phyloP scores from a whole-genome alignment of 2,113 vertebrate species.

The Daubentonia madagascariensis region DNA sequence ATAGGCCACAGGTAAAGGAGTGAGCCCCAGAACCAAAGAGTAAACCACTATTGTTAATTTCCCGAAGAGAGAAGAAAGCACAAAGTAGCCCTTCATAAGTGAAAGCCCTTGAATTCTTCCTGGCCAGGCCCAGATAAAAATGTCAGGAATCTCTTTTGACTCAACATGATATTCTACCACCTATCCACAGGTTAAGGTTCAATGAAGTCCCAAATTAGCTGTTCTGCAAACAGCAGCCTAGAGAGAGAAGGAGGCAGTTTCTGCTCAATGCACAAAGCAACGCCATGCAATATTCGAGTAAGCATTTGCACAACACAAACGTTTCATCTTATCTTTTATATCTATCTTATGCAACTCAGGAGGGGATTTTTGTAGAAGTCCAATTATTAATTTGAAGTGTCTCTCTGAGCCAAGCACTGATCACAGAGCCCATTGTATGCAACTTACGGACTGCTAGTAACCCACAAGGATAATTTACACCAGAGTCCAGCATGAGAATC shows the following conservation, averaged over 20 bases:
- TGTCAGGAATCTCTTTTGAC: neutral
- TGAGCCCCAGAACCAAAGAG: slow-evolving; percentile 71
- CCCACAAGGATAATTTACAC: neutral
- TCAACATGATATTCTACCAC: neutral
- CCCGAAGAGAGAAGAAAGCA: slow-evolving; percentile 70
- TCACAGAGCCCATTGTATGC: neutral
- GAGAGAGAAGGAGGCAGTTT: neutral
- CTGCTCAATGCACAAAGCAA: neutral
- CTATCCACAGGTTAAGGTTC: neutral
- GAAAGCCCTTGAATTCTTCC: neutral
- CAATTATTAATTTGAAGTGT: neutral
- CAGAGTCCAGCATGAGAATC: neutral
- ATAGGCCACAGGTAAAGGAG: slow-evolving; percentile 87
- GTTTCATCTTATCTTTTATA: neutral
- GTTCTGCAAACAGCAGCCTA: neutral
- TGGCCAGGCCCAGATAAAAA: neutral
- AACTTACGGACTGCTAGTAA: neutral
- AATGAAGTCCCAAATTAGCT: neutral
- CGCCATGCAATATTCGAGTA: fast-evolving
- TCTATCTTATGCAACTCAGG: neutral
- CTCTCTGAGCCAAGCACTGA: neutral
- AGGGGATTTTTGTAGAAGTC: neutral
- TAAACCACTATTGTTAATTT: slow-evolving; percentile 75
- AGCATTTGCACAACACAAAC: neutral
- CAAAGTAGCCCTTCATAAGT: neutral